Evolutionary conservation across 2,797 vertebrate genomes (phyloP).

Genomic region (Moxostoma hubbsi): DNA sequence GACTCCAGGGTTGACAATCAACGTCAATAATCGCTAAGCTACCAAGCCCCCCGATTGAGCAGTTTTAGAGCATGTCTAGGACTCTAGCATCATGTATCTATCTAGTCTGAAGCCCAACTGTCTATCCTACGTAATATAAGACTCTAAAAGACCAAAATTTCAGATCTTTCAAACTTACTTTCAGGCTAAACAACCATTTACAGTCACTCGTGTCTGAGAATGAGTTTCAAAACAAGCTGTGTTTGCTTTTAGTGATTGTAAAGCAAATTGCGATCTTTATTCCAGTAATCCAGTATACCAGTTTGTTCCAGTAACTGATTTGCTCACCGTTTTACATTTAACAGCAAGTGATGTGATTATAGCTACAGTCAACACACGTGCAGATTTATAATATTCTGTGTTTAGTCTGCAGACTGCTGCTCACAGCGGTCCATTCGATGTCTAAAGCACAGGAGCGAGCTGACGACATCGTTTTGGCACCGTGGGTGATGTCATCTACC

Average conservation of each 20-base stretch:
- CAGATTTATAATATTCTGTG: not conserved
- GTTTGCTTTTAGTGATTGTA: constrained; percentile 1
- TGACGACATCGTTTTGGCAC: not conserved
- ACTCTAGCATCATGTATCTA: not conserved
- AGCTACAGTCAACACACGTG: not conserved
- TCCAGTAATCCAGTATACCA: not conserved
- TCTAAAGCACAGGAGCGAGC: not conserved
- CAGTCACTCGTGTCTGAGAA: not conserved
- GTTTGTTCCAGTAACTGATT: not conserved
- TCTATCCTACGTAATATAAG: not conserved
- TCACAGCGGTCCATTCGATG: not conserved
- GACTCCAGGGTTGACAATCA: no score
- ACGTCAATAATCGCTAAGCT: no score
- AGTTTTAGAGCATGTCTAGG: no score
- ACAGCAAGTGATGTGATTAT: constrained; percentile 1
- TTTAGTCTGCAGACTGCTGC: constrained; percentile 18
- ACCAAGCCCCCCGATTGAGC: no score
- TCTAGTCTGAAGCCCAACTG: no score
- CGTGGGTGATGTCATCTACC: constrained; percentile 16
- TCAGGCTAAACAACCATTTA: constrained; percentile 14
- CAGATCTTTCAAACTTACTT: not conserved
- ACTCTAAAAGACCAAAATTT: not conserved
- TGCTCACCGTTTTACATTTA: not conserved
- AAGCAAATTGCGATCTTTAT: not conserved
- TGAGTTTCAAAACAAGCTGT: not conserved